These are phyloP conservation scores for Hyles vespertilio DNA, from an alignment of 1,140 invertebrate genomes.

Conservation along the genomic window DNA sequence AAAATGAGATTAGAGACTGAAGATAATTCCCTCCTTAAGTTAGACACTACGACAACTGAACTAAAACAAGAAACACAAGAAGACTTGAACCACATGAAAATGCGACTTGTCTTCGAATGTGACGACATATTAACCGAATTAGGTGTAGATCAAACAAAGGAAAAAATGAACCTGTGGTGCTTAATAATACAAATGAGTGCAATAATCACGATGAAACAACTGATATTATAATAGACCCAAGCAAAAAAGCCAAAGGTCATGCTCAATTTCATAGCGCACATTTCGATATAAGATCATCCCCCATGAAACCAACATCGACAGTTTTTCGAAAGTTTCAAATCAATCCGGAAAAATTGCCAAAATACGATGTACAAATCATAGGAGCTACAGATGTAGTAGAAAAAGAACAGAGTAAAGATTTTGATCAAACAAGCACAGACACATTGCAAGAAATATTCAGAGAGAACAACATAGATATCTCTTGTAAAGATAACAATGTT, in stretches of 20 bases:
- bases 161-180: neutral
- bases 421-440: conserved; percentile 9
- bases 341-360: conserved; percentile 55
- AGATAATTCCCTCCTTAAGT: conserved; percentile 15
- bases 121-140: conserved; percentile 17
- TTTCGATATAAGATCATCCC: conserved; percentile 66
- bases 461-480: conserved; percentile 23
- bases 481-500: conserved; percentile 24
- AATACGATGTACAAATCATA: conserved; percentile 54
- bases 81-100: conserved; percentile 14
- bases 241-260: conserved; percentile 31
- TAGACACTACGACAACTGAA: neutral
- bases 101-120: conserved; percentile 18
- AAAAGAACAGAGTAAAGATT: conserved; percentile 12
- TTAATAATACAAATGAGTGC: conserved; percentile 4
- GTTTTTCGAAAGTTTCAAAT: conserved; percentile 63
- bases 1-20: conserved; percentile 31
- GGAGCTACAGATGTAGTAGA: conserved; percentile 34
- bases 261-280: conserved; percentile 60
- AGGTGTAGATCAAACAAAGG: conserved; percentile 22
- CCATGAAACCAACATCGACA: conserved; percentile 59
- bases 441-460: conserved; percentile 25
- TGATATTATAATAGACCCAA: conserved; percentile 5
- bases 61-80: neutral
- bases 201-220: conserved; percentile 3